These are phyloP conservation scores for Drosophila quinaria DNA, from an alignment of 2,888 invertebrate genomes.

Conservation along the genomic window DNA sequence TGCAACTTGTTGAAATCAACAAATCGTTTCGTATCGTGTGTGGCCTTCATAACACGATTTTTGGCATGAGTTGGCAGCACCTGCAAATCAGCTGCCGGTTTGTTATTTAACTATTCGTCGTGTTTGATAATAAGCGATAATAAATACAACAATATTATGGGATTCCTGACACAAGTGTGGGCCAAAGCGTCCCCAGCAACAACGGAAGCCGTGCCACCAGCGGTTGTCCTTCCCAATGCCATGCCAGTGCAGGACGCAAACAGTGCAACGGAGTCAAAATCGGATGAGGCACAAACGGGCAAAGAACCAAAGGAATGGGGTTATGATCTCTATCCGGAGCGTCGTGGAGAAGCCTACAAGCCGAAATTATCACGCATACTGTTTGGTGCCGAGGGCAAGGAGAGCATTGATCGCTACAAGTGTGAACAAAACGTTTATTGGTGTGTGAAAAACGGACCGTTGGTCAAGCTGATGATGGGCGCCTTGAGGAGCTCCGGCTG, in stretches of 20 bases:
- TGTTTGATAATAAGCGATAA: not conserved
- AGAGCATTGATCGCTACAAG: slow-evolving; percentile 90
- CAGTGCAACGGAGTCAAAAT: not conserved
- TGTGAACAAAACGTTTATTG: slow-evolving; percentile 91
- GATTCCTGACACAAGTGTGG: slow-evolving; percentile 67
- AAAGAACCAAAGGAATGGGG: slow-evolving; percentile 87
- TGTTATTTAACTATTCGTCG: slow-evolving; percentile 62
- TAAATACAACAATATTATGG: slow-evolving; percentile 48
- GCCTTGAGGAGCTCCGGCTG: slow-evolving; percentile 89
- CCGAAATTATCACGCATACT: slow-evolving; percentile 87
- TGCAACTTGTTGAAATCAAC: not conserved
- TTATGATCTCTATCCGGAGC: slow-evolving; percentile 93
- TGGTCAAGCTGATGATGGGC: slow-evolving; percentile 94
- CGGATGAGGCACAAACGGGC: slow-evolving; percentile 1
- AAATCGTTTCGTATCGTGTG: slow-evolving; percentile 1
- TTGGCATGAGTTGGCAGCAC: slow-evolving; percentile 44
- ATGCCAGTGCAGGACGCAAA: slow-evolving; percentile 25
- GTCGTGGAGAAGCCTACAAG: slow-evolving; percentile 88
- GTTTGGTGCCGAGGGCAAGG: slow-evolving; percentile 89
- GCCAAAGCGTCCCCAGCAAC: slow-evolving; percentile 55
- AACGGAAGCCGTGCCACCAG: slow-evolving; percentile 22
- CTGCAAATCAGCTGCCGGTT: slow-evolving; percentile 65
- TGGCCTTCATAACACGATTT: not conserved
- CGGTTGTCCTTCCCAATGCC: slow-evolving; percentile 19
- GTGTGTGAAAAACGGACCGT: slow-evolving; percentile 91